Conservation (phyloP, 1,140 invertebrate genomes). For the Limonius californicus region DNA sequence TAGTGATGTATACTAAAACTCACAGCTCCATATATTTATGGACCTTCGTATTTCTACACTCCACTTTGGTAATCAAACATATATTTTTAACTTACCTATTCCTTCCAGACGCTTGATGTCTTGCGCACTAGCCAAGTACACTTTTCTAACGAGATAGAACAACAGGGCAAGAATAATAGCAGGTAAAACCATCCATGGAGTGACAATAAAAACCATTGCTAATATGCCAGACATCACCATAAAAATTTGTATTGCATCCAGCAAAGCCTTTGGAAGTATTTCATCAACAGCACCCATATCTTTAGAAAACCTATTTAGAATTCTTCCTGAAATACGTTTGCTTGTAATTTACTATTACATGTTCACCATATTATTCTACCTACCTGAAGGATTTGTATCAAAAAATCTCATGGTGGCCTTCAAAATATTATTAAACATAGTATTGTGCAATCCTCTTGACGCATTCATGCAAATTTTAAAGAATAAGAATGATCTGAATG, state of each 20-base stretch:
- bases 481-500: constrained; percentile 62
- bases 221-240: constrained; percentile 56
- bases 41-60: too few relatives aligned
- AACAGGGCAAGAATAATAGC: constrained; percentile 62
- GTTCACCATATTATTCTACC: too few relatives aligned
- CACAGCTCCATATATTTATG: background rate
- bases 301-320: constrained; percentile 73
- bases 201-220: constrained; percentile 64
- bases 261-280: constrained; percentile 68
- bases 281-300: constrained; percentile 84
- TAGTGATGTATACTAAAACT: constrained; percentile 15
- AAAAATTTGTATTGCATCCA: constrained; percentile 73
- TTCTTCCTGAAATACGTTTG: constrained; percentile 51
- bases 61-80: too few relatives aligned
- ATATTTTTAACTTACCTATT: constrained; percentile 55
- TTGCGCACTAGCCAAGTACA: constrained; percentile 79
- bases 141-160: constrained; percentile 68
- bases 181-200: constrained; percentile 69
- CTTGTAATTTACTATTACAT: too few relatives aligned
- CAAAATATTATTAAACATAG: constrained; percentile 76
- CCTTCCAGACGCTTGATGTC: constrained; percentile 84
- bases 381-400: constrained; percentile 56
- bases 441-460: constrained; percentile 74
- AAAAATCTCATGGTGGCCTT: constrained; percentile 65
- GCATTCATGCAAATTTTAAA: constrained; percentile 80